These are phyloP conservation scores for Prorops nasuta DNA, from an alignment of 1,140 invertebrate species.

Conservation along the genomic window DNA sequence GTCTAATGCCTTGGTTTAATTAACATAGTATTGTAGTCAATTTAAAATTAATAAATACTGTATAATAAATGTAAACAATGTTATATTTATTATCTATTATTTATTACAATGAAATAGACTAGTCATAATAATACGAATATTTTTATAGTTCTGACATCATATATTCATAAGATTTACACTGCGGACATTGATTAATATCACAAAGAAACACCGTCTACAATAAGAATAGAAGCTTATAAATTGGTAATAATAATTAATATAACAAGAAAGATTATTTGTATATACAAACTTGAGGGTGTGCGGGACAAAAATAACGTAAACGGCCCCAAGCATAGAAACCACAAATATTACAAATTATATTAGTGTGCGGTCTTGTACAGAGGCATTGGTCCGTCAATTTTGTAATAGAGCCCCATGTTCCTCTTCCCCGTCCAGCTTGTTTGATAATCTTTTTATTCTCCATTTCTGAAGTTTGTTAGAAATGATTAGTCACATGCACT, in stretches of 20 bases:
- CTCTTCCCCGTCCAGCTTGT: no score
- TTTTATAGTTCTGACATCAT: constrained; percentile 22
- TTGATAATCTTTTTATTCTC: no score
- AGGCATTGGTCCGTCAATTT: constrained; percentile 18
- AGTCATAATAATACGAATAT: not conserved
- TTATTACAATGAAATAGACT: not conserved
- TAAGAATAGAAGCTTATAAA: not conserved
- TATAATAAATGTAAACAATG: not conserved
- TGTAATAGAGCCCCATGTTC: no score
- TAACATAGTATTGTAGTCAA: no score
- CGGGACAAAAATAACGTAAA: constrained; percentile 20
- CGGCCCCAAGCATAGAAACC: constrained; percentile 22
- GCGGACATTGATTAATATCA: constrained; percentile 24
- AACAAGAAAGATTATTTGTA: not conserved
- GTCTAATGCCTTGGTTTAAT: constrained; percentile 65
- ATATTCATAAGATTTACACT: constrained; percentile 13
- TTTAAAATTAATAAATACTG: constrained; percentile 1
- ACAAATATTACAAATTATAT: constrained; percentile 24
- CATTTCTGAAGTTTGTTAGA: no score
- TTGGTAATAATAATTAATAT: not conserved
- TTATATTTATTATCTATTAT: no score
- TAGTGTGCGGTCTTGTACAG: constrained; percentile 14
- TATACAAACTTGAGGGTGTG: constrained; percentile 25
- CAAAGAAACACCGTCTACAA: constrained; percentile 24
- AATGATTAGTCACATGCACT: no score